These are phyloP conservation scores for Ostrea denselamellosa DNA, from an alignment of 1,140 invertebrate genomes.

Conservation along the genomic window DNA sequence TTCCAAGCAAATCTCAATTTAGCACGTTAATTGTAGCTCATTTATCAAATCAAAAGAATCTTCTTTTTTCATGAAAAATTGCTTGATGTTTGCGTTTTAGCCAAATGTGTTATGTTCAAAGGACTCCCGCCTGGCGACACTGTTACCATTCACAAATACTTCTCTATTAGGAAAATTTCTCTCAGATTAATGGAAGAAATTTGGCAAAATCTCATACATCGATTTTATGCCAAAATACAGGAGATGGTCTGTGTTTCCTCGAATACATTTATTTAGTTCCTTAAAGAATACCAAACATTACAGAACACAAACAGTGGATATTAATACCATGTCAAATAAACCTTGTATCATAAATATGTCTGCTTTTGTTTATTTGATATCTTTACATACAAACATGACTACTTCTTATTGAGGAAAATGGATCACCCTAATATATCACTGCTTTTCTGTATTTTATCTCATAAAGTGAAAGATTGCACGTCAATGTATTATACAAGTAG, in stretches of 20 bases:
- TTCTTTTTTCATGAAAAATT: conserved; percentile 31
- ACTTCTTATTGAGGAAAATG: conserved; percentile 5
- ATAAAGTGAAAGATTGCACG: background rate
- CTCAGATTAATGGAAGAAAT: conserved; percentile 7
- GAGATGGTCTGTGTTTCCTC: conserved; percentile 10
- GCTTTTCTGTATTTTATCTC: background rate
- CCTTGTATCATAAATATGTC: background rate
- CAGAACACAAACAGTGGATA: background rate
- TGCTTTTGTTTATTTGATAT: conserved; percentile 1
- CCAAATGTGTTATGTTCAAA: conserved; percentile 23
- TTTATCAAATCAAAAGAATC: conserved; percentile 34
- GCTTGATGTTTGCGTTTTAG: conserved; percentile 25
- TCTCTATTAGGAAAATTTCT: conserved; percentile 27
- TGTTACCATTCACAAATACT: background rate
- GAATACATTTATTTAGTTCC: conserved; percentile 18
- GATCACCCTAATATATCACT: background rate
- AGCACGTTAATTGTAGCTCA: conserved; percentile 32
- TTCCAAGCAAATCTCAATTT: conserved; percentile 39
- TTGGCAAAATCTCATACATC: conserved; percentile 10
- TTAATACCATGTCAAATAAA: conserved; percentile 1
- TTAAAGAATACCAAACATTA: conserved; percentile 17
- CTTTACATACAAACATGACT: background rate
- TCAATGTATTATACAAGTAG: no score
- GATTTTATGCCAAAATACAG: conserved; percentile 30
- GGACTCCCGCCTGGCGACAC: background rate